Conservation (phyloP, 2,113 vertebrate species). For the pig (Sus scrofa) region T2T-Sscrofa CM000814.6:79817001-79817500, state of each 20-base stretch:
- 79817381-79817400: neutral
- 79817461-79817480: neutral
- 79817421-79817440: neutral
- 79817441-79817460: neutral
- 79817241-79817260: neutral
- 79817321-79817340: neutral
- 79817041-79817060: neutral
- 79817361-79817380: neutral
- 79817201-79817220: neutral
- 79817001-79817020: neutral
- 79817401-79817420: neutral
- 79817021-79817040: neutral
- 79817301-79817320: neutral
- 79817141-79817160: neutral
- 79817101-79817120: conserved; percentile 8
- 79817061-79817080: neutral
- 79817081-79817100: neutral
- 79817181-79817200: neutral
- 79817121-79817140: neutral
- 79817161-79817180: neutral
- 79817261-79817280: neutral
- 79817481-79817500: neutral
- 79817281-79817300: neutral
- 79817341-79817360: neutral
- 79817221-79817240: neutral